Percentiles rank a stretch among this genome's conserved stretches.
Conservation (phyloP, 2,888 invertebrate species). For the Clivina fossor region DNA sequence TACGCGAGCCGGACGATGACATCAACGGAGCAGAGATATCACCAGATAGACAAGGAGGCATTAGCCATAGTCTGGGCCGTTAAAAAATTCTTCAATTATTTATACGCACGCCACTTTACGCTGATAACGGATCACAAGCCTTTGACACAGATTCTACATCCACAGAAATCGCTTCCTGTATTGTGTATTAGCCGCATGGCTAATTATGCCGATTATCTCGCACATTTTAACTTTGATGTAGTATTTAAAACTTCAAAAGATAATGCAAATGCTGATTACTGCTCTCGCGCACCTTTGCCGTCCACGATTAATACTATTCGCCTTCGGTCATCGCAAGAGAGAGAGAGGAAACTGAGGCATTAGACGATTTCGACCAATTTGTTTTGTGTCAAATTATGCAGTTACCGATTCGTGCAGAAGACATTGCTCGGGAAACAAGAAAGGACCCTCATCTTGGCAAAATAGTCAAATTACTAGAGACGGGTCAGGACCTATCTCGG, state of each 20-base stretch:
- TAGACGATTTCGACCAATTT: constrained; percentile 22
- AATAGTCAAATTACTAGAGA: constrained; percentile 4
- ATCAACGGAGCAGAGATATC: constrained; percentile 32
- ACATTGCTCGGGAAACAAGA: constrained; percentile 14
- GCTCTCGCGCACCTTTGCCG: constrained; percentile 4
- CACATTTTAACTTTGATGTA: constrained; percentile 32
- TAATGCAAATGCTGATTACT: constrained; percentile 34
- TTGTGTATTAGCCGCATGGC: constrained; percentile 39
- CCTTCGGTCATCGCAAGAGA: too few species aligned
- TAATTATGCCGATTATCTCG: constrained; percentile 29
- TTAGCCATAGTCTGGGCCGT: constrained; percentile 34
- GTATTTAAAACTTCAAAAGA: constrained; percentile 21
- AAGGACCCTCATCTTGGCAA: constrained; percentile 15
- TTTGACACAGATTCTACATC: constrained; percentile 37
- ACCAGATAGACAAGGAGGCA: constrained; percentile 37
- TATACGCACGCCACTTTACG: constrained; percentile 36
- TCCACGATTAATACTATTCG: too few species aligned
- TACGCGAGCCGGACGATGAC: constrained; percentile 35
- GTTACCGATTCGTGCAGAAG: constrained; percentile 21
- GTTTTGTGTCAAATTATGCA: constrained; percentile 11
- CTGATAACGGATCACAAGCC: constrained; percentile 38
- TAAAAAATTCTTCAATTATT: constrained; percentile 32
- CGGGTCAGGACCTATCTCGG: constrained; percentile 4
- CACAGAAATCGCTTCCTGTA: constrained; percentile 34
- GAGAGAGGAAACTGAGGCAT: constrained; percentile 19